Evolutionary conservation across 2,888 invertebrate species (phyloP), one percentile per base, ranked within the genome.

Genomic region (Entomobrya multifasciata): DNA sequence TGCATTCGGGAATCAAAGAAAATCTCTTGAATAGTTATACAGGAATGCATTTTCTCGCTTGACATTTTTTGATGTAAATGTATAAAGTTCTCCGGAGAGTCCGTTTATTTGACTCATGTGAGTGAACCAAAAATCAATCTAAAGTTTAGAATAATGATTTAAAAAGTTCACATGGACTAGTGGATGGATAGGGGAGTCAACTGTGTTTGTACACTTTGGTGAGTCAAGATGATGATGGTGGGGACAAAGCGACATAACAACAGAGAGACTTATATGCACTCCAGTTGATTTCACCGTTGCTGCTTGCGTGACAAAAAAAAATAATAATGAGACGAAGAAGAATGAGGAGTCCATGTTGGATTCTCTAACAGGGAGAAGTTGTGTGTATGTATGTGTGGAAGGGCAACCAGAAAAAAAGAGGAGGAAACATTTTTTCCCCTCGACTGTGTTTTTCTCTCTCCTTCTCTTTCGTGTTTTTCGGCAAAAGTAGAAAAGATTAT

Each of bases 351-450:
- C 78, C 78, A 78, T 78, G 49, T 78, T 52, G 62, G 65, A 65
- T 65, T 65, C 65, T 62, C 60, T 60, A 11, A 20, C 60, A 20
- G 41, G 41, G 25, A 41, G 65, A 36, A 17, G 0, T 8, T n/a
- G 36, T 36, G 36, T 6, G 62, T 36, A 27, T 15, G 22, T 44
- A 11, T 10, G 8, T 44, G 52, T n/a, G 52, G n/a, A n/a, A n/a
- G 11, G 60, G 27, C 15, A 60, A 15, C n/a, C 20, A 57, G 52
- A 49, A 49, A 79, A 67, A 79, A 67, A 49, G 67, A 79, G 79
- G 79, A 79, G 79, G 79, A 79, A 79, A 79, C 79, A 65, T 65
- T 79, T 79, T 78, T 78, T 27, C 67, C 79, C 67, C 47, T 47
- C n/a, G n/a, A n/a, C n/a, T n/a, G n/a, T n/a, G n/a, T n/a, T n/a